Conservation (phyloP, 2,888 invertebrate genomes). For the Drosophila barbarae region DNA sequence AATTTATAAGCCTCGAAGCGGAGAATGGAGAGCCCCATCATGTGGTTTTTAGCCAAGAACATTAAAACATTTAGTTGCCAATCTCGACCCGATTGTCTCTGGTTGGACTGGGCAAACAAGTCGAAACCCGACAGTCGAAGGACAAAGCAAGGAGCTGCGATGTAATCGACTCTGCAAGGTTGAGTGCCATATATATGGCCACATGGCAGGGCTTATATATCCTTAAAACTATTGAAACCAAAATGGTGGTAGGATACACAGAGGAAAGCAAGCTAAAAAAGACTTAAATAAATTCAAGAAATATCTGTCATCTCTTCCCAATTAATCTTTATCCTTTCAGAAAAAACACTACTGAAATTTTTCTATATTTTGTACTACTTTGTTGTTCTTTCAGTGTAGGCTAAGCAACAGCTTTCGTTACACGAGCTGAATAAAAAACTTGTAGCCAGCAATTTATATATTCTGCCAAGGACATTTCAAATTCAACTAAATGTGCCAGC, state of each 20-base stretch:
- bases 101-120: conserved; percentile 45
- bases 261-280: neutral
- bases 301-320: neutral
- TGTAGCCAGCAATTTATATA: conserved; percentile 51
- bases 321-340: neutral
- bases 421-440: conserved; percentile 36
- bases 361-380: too few species aligned
- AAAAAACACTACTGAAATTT: too few species aligned
- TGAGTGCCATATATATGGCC: conserved; percentile 7
- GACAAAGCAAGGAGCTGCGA: conserved; percentile 42
- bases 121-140: conserved; percentile 40
- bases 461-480: conserved; percentile 52
- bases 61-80: conserved; percentile 66
- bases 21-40: conserved; percentile 29
- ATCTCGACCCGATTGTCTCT: conserved; percentile 25
- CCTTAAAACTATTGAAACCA: conserved; percentile 52
- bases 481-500: conserved; percentile 32
- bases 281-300: neutral
- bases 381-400: neutral
- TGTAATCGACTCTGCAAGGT: conserved; percentile 43
- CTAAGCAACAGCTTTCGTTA: conserved; percentile 6
- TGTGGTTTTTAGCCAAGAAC: conserved; percentile 53
- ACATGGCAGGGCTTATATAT: conserved; percentile 33
- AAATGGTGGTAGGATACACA: conserved; percentile 33
- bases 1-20: conserved; percentile 39